Conservation (phyloP, 2,888 invertebrate genomes). For the Nemurella pictetii region DNA sequence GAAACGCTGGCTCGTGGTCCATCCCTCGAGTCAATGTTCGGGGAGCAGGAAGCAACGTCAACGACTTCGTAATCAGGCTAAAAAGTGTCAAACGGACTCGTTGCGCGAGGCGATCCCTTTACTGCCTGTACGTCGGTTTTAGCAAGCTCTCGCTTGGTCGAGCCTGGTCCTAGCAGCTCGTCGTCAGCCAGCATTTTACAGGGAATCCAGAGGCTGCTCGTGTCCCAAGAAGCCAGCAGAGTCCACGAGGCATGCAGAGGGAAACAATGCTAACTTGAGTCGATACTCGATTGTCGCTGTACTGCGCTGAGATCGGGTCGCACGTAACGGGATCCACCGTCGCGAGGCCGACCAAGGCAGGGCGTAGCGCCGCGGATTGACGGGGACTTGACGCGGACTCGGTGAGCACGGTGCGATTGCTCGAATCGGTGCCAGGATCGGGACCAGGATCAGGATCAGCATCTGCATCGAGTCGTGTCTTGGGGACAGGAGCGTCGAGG, state of each 20-base stretch:
- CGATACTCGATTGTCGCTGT: not conserved
- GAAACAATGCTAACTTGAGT: not conserved
- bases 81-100: not conserved
- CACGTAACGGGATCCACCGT: not conserved
- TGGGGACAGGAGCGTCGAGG: not conserved
- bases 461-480: too few relatives aligned
- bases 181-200: not conserved
- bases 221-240: too few relatives aligned
- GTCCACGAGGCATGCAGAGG: too few relatives aligned
- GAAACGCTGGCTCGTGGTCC: not conserved
- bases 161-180: not conserved
- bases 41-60: not conserved
- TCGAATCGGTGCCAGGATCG: not conserved
- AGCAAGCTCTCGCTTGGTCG: not conserved
- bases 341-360: not conserved
- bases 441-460: not conserved
- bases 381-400: not conserved
- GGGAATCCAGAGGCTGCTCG: too few relatives aligned
- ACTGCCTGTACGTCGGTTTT: not conserved
- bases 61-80: not conserved
- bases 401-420: not conserved
- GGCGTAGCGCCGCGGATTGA: too few relatives aligned
- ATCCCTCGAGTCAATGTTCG: not conserved
- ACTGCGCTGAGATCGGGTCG: not conserved
- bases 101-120: not conserved